A percentile compares a stretch with the other conserved stretches of the same genome.
Conservation (phyloP, 2,113 vertebrate genomes). For the Callionymus lyra region DNA sequence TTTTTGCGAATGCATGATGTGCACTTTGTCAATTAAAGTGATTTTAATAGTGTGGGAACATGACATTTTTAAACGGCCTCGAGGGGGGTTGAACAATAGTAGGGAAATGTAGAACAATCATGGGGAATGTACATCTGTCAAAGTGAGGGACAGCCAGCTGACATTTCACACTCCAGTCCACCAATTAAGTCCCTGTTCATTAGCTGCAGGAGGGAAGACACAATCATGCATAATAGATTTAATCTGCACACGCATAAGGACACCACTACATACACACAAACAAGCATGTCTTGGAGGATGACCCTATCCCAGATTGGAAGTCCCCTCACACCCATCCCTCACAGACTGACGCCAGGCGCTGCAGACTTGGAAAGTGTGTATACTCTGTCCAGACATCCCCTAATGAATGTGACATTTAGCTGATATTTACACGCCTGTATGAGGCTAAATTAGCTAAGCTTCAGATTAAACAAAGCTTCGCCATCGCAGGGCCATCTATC, state of each 20-base stretch:
- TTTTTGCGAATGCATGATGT: too few relatives aligned
- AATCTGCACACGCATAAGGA: too few relatives aligned
- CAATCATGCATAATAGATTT: constrained; percentile 19
- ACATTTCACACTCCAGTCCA: constrained; percentile 44
- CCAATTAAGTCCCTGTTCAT: constrained; percentile 37
- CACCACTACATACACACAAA: constrained; percentile 8
- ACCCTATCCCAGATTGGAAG: constrained; percentile 12
- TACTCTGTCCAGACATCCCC: constrained; percentile 39
- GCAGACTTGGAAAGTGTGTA: constrained; percentile 15
- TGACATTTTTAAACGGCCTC: neutral
- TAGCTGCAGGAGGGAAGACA: constrained; percentile 17
- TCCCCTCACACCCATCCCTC: neutral
- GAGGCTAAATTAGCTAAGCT: constrained; percentile 49
- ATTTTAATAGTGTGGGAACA: too few relatives aligned
- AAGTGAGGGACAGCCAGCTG: constrained; percentile 32
- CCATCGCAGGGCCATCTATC: constrained; percentile 59
- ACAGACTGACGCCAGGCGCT: constrained; percentile 20
- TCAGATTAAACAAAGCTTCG: constrained; percentile 63
- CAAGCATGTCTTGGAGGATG: constrained; percentile 24
- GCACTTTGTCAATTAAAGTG: too few relatives aligned
- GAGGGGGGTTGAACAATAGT: neutral
- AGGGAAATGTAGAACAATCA: too few relatives aligned
- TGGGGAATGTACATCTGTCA: constrained; percentile 20
- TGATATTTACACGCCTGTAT: constrained; percentile 67
- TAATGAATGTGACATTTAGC: constrained; percentile 74